phyloP scores from a whole-genome alignment of 2,113 vertebrate genomes.

The Ornithorhynchus anatinus region DNA sequence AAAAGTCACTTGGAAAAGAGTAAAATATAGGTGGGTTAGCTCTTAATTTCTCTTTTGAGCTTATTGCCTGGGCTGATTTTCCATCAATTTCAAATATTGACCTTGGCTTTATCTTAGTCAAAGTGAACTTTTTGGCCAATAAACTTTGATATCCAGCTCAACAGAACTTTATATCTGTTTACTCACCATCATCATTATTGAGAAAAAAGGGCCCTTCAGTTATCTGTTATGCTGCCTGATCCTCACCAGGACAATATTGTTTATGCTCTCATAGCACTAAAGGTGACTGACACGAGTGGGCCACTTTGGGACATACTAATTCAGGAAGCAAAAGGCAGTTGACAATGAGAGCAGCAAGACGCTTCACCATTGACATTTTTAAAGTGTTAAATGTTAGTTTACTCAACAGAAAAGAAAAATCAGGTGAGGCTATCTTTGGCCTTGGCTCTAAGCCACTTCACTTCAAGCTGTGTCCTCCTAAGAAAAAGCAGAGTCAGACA shows the following conservation, averaged over 20 bases:
- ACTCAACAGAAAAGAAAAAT: neutral
- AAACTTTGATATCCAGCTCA: too few species aligned
- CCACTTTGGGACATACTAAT: accelerated
- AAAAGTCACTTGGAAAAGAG: slow-evolving; percentile 13
- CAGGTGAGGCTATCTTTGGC: neutral
- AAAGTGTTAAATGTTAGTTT: slow-evolving; percentile 1
- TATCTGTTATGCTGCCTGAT: slow-evolving; percentile 15
- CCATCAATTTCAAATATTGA: neutral
- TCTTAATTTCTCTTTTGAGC: neutral
- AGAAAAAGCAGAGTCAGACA: neutral
- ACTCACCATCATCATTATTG: neutral
- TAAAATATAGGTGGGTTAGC: neutral
- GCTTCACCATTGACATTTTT: neutral
- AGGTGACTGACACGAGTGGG: accelerated
- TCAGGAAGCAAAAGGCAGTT: slow-evolving; percentile 12
- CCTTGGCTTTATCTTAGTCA: neutral
- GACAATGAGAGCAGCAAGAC: slow-evolving; percentile 1
- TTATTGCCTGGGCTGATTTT: neutral
- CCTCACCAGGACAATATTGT: slow-evolving; percentile 26
- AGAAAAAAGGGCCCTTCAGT: slow-evolving; percentile 24
- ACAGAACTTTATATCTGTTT: neutral
- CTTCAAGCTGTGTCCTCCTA: neutral
- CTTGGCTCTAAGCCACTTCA: neutral
- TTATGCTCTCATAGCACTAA: too few species aligned
- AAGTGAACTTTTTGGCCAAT: neutral